Percentiles rank a stretch among this genome's conserved stretches.
These are phyloP conservation scores for Passerina amoena DNA, from an alignment of 2,113 vertebrate species.

Conservation along the genomic window DNA sequence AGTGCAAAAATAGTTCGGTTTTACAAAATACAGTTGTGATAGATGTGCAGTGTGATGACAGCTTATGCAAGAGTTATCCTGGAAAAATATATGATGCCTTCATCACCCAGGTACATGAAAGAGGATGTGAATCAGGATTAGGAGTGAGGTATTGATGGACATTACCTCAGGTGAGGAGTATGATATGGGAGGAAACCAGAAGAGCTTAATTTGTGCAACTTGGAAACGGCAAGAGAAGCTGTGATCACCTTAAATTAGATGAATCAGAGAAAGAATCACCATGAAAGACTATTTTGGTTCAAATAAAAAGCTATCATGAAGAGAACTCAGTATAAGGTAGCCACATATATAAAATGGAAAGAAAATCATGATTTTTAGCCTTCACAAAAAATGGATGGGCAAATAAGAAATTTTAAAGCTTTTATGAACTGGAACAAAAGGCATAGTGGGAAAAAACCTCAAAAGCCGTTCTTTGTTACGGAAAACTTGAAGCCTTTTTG, in stretches of 20 bases:
- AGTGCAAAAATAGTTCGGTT: background rate
- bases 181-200: background rate
- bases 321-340: background rate
- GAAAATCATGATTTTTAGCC: background rate
- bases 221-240: background rate
- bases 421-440: background rate
- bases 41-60: background rate
- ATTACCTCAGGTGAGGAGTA: background rate
- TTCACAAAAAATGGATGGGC: background rate
- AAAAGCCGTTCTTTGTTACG: background rate
- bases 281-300: background rate
- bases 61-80: background rate
- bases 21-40: background rate
- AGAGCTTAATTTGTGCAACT: background rate
- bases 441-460: background rate
- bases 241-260: background rate
- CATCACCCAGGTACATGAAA: rapidly evolving
- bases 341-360: background rate
- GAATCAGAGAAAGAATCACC: background rate
- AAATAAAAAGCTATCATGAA: background rate
- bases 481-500: background rate
- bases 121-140: background rate
- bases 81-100: background rate
- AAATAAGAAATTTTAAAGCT: background rate
- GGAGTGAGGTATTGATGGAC: background rate